These are phyloP conservation scores for Blastobasis lacticolella DNA, from an alignment of 2,888 invertebrate genomes.

Conservation along the genomic window DNA sequence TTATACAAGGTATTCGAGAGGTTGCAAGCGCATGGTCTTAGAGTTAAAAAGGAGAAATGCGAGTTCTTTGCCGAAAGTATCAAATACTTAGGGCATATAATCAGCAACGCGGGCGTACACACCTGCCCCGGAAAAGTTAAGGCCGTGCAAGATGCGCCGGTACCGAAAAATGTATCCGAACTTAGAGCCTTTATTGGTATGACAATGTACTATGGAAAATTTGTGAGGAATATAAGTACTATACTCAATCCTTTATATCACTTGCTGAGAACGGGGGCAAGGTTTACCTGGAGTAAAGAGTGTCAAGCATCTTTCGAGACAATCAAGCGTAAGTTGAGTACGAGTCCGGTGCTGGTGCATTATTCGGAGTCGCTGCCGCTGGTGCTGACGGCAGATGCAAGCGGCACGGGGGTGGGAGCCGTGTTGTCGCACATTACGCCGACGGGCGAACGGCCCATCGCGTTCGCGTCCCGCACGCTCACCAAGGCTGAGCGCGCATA, in stretches of 20 bases:
- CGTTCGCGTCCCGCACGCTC: too few relatives aligned
- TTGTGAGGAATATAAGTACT: too few relatives aligned
- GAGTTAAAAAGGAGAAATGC: too few relatives aligned
- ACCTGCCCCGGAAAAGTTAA: neutral
- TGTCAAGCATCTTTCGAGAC: neutral
- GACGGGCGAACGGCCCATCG: neutral
- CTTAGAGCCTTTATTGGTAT: neutral
- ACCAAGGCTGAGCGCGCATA: neutral
- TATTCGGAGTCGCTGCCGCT: too few relatives aligned
- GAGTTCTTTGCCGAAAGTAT: too few relatives aligned
- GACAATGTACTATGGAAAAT: neutral
- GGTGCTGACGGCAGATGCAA: neutral
- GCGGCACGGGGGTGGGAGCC: neutral
- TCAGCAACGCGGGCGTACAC: neutral
- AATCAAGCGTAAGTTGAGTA: neutral
- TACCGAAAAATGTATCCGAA: neutral
- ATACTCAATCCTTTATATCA: neutral
- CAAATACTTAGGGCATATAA: neutral
- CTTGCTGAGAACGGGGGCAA: neutral
- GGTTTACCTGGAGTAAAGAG: neutral
- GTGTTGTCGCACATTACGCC: too few relatives aligned
- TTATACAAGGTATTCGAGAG: too few relatives aligned
- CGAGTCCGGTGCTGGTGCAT: too few relatives aligned
- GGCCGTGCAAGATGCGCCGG: neutral
- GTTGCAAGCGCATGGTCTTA: too few relatives aligned